A percentile compares a stretch with the other conserved stretches of the same genome.
Conservation (phyloP, 2,797 vertebrate genomes). For the Poeciliopsis gracilis region DNA sequence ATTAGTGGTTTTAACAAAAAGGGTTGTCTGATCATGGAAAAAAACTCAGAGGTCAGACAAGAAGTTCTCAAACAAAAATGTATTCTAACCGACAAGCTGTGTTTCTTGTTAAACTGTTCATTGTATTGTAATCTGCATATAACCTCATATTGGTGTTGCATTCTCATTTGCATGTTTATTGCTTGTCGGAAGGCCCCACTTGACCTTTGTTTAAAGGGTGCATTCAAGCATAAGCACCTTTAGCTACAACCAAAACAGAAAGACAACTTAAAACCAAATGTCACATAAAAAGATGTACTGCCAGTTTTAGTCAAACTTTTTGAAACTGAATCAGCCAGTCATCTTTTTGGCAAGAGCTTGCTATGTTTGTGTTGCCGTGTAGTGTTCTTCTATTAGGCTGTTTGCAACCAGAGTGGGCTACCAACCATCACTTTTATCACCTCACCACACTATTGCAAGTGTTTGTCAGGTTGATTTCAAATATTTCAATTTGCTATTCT, state of each 20-base stretch:
- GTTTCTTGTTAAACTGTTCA: conserved; percentile 25
- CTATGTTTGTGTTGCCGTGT: background rate
- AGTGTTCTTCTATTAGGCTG: background rate
- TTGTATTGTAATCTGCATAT: conserved; percentile 24
- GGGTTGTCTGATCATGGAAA: conserved; percentile 1
- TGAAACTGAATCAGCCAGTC: background rate
- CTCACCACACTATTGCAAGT: background rate
- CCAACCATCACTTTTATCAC: background rate
- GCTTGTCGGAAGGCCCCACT: conserved; percentile 21
- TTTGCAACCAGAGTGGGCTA: background rate
- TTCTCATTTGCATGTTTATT: conserved; percentile 54
- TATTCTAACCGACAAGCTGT: conserved; percentile 22
- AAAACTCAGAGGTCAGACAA: background rate
- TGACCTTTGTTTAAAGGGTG: background rate
- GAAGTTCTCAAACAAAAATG: background rate
- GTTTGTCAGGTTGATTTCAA: background rate
- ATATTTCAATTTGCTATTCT: background rate
- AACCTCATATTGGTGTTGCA: conserved; percentile 9
- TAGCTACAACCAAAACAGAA: background rate
- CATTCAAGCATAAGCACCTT: background rate
- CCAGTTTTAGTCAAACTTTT: background rate
- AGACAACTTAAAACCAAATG: background rate
- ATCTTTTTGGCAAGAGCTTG: background rate
- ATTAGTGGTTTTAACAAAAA: conserved; percentile 12
- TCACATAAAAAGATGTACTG: background rate